phyloP scores from a whole-genome alignment of 2,797 vertebrate genomes.

The Anisognathus igniventris region DNA sequence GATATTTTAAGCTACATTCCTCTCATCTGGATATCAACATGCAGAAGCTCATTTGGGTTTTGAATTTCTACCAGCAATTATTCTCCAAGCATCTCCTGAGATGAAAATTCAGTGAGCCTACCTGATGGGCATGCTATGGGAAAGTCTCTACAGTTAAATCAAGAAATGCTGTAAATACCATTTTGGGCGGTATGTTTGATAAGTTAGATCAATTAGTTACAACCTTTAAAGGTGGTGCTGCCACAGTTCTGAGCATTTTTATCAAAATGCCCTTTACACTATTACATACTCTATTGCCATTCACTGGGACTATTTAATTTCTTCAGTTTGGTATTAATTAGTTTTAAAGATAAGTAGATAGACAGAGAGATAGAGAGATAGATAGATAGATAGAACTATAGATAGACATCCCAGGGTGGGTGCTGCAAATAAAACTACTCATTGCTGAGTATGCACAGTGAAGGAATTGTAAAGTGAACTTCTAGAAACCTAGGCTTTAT shows the following conservation, averaged over 20 bases:
- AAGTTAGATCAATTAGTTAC: not conserved
- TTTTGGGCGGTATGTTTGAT: not conserved
- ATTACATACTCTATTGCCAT: not conserved
- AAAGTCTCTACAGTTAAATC: not conserved
- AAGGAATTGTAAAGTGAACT: not conserved
- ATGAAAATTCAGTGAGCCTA: not conserved
- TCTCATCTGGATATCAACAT: not conserved
- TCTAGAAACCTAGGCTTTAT: not conserved
- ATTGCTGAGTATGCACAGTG: not conserved
- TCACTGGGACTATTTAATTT: not conserved
- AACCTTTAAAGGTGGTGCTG: not conserved
- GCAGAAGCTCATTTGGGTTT: not conserved
- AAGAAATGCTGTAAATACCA: not conserved
- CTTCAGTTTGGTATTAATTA: not conserved
- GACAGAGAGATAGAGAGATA: not conserved
- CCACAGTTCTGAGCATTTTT: not conserved
- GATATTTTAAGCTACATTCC: not conserved
- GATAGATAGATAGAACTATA: fast-evolving
- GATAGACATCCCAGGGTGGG: not conserved
- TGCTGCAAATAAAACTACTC: not conserved
- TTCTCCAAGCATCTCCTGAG: not conserved
- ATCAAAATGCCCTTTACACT: not conserved
- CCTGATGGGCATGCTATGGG: not conserved
- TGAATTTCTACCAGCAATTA: not conserved
- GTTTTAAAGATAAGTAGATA: not conserved